Evolutionary conservation across 1,140 invertebrate genomes (phyloP).

Genomic region (Calephelis nemesis): DNA sequence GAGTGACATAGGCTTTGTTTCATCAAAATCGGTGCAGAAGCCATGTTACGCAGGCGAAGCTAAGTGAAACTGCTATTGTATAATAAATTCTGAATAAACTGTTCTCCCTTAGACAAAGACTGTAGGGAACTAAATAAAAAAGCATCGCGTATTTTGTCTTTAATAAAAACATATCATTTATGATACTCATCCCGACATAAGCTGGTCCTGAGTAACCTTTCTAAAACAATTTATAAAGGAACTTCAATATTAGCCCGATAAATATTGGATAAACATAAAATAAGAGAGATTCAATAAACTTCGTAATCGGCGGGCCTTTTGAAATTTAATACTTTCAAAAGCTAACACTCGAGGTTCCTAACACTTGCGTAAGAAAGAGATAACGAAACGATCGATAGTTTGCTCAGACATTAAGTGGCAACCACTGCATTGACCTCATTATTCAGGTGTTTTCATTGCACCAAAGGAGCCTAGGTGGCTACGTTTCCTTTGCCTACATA

Average conservation of each 20-base stretch:
- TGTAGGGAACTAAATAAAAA: no score
- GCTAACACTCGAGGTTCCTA: slow-evolving; percentile 48
- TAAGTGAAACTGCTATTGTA: no score
- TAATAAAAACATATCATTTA: not conserved
- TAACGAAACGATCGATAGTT: slow-evolving; percentile 75
- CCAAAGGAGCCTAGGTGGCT: slow-evolving; percentile 25
- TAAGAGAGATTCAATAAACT: slow-evolving; percentile 5
- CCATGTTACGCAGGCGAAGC: no score
- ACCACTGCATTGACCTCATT: slow-evolving; percentile 76
- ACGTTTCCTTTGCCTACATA: not conserved
- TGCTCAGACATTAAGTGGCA: slow-evolving; percentile 75
- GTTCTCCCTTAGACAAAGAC: no score
- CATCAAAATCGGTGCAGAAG: no score
- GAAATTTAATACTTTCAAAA: slow-evolving; percentile 34
- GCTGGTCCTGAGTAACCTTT: not conserved
- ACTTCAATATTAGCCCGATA: not conserved
- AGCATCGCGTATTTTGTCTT: no score
- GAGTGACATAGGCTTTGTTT: no score
- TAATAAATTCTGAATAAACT: no score
- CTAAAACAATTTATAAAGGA: not conserved
- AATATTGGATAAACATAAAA: slow-evolving; percentile 5
- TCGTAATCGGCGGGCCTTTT: not conserved
- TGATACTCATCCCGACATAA: not conserved
- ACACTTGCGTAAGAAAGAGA: slow-evolving; percentile 70
- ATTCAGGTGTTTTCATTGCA: slow-evolving; percentile 67